These are phyloP conservation scores for Drosophila biarmipes DNA, from an alignment of 1,140 invertebrate species.

Conservation along the genomic window DNA sequence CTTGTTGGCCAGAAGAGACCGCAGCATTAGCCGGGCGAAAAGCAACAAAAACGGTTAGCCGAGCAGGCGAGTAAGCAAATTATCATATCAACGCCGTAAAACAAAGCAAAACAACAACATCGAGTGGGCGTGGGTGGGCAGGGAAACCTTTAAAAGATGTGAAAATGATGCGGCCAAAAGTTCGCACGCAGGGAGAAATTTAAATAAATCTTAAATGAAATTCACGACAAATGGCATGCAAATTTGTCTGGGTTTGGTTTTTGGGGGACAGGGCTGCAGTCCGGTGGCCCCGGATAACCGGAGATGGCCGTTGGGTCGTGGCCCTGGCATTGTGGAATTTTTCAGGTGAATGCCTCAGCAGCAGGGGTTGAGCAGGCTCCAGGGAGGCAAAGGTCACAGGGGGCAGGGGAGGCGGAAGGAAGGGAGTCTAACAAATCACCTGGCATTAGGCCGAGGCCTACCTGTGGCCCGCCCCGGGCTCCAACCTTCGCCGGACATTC, in stretches of 20 bases:
- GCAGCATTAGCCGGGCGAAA: slow-evolving; percentile 41
- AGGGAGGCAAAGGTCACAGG: slow-evolving; percentile 47
- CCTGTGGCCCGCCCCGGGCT: slow-evolving; percentile 19
- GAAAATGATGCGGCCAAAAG: slow-evolving; percentile 62
- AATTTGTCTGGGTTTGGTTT: slow-evolving; percentile 46
- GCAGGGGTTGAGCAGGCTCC: slow-evolving; percentile 48
- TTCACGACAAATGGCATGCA: slow-evolving; percentile 73
- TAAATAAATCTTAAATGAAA: slow-evolving; percentile 78
- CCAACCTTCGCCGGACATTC: slow-evolving; percentile 57
- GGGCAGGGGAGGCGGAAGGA: slow-evolving; percentile 16
- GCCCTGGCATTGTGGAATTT: slow-evolving; percentile 68
- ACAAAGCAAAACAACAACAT: slow-evolving; percentile 35
- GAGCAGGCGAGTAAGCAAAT: slow-evolving; percentile 56
- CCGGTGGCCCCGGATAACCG: slow-evolving; percentile 35
- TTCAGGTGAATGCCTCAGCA: slow-evolving; percentile 69
- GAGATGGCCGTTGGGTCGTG: slow-evolving; percentile 54
- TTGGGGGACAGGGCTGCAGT: not conserved
- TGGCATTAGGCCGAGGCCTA: slow-evolving; percentile 60
- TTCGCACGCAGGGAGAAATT: slow-evolving; percentile 50
- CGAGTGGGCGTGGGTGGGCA: not conserved
- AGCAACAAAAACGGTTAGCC: slow-evolving; percentile 42
- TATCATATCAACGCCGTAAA: slow-evolving; percentile 71
- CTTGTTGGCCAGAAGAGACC: slow-evolving; percentile 36
- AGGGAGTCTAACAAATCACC: slow-evolving; percentile 69
- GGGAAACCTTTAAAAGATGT: slow-evolving; percentile 46